Evolutionary conservation across 2,113 vertebrate genomes (phyloP).

Genomic region (Cebus imitator): DNA sequence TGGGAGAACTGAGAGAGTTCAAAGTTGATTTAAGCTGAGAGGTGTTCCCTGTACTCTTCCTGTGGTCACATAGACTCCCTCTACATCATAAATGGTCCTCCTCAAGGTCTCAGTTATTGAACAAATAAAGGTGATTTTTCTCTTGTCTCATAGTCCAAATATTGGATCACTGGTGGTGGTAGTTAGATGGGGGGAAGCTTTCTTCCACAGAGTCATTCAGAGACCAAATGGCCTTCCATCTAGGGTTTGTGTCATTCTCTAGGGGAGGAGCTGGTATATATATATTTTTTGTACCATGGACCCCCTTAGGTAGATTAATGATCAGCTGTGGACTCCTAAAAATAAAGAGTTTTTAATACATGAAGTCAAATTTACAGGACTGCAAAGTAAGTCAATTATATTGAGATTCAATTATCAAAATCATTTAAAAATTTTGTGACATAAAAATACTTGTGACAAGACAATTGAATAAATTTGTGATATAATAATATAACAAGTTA

Average conservation of each 20-base stretch:
- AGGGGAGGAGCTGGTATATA: neutral
- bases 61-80: neutral
- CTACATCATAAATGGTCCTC: neutral
- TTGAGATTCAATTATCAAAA: slow-evolving; percentile 33
- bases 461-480: neutral
- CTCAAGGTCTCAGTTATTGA: neutral
- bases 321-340: neutral
- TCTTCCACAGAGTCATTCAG: neutral
- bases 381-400: neutral
- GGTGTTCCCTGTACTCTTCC: neutral
- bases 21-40: neutral
- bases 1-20: neutral
- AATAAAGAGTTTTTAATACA: slow-evolving; percentile 6
- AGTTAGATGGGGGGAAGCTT: neutral
- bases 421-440: neutral
- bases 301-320: neutral
- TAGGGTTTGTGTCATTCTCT: neutral
- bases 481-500: neutral
- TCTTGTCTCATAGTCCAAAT: neutral
- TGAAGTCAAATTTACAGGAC: neutral
- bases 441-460: neutral
- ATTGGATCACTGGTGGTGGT: neutral
- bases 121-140: slow-evolving; percentile 6
- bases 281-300: neutral
- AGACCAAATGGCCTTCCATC: neutral